Evolutionary conservation across 2,113 vertebrate species (phyloP).

Genomic region (Camelus bactrianus): DNA sequence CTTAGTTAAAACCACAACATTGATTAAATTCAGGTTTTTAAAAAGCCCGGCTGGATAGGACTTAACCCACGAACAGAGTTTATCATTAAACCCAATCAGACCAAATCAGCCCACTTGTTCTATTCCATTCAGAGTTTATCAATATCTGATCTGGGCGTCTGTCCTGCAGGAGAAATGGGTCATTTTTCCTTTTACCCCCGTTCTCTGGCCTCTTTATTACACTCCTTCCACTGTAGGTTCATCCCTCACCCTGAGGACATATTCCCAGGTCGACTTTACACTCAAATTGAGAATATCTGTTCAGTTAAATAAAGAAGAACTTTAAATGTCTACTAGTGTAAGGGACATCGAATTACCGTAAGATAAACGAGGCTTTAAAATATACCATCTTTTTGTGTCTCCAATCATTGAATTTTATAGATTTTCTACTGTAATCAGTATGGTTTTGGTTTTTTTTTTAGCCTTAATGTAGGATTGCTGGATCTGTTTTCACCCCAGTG

Average conservation of each 20-base stretch:
- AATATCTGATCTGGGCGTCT: neutral
- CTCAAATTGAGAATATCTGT: neutral
- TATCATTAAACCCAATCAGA: neutral
- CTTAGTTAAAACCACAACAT: neutral
- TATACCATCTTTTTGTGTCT: neutral
- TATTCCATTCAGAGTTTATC: neutral
- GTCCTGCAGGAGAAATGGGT: neutral
- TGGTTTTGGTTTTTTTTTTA: neutral
- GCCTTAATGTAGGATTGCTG: neutral
- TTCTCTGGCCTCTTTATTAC: neutral
- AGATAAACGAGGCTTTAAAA: neutral
- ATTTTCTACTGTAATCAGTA: neutral
- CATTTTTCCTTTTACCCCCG: neutral
- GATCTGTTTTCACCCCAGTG: neutral
- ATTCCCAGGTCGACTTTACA: neutral
- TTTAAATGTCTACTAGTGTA: neutral
- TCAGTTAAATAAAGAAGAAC: neutral
- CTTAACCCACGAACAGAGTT: neutral
- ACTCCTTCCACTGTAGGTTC: neutral
- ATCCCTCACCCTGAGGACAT: neutral
- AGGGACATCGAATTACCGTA: neutral
- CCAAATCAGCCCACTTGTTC: neutral
- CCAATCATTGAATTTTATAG: neutral
- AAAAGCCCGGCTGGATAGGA: neutral
- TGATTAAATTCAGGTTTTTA: neutral